A percentile compares a stretch with the other conserved stretches of the same genome.
Conservation (phyloP, 2,113 vertebrate species). For the Hystrix cristata region DNA sequence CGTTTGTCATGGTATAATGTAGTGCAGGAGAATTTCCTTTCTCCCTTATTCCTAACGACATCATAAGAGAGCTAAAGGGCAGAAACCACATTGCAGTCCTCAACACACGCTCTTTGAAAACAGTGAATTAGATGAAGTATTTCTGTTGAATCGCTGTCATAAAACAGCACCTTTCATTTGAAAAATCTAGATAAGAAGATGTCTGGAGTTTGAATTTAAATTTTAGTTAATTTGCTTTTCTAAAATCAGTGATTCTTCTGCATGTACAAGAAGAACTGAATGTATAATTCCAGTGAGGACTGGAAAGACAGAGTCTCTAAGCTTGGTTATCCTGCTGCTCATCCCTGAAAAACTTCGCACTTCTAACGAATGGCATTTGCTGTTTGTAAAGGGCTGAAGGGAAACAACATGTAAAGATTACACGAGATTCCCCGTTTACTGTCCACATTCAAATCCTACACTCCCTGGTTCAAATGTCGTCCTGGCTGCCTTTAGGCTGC, state of each 20-base stretch:
- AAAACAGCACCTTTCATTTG: neutral
- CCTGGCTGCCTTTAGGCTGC: accelerated
- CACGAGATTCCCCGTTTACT: neutral
- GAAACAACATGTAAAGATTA: neutral
- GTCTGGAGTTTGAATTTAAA: neutral
- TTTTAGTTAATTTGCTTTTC: neutral
- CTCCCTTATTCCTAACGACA: neutral
- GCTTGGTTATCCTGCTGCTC: neutral
- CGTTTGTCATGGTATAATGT: neutral
- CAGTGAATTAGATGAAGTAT: neutral
- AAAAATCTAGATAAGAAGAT: neutral
- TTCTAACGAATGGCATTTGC: neutral
- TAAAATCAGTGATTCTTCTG: neutral
- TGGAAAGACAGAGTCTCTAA: neutral
- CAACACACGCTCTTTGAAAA: neutral
- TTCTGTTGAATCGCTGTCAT: neutral
- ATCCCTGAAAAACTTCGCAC: neutral
- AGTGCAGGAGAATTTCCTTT: neutral
- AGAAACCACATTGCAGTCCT: neutral
- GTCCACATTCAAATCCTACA: neutral
- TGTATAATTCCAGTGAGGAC: neutral
- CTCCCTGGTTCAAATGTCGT: accelerated
- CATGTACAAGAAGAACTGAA: neutral
- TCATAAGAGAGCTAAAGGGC: neutral
- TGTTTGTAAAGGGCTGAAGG: neutral